Evolutionary conservation across 2,888 invertebrate species (phyloP).

Genomic region (Drosophila gaucha): DNA sequence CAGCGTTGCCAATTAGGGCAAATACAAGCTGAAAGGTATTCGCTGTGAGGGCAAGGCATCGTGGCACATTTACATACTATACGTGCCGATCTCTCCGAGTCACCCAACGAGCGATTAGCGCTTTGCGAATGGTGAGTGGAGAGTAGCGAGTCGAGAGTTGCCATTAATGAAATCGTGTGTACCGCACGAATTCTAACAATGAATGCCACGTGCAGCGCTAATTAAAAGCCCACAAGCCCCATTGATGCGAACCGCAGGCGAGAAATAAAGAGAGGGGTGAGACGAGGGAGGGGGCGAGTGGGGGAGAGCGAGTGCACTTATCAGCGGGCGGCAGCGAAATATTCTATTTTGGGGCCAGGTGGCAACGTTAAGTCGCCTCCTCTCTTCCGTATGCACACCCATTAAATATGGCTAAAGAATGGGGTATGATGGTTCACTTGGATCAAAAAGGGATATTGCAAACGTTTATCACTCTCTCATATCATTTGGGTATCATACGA

Average conservation of each 20-base stretch:
- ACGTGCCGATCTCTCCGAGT: conserved; percentile 17
- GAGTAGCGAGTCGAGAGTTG: conserved; percentile 3
- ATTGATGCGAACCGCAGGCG: conserved; percentile 16
- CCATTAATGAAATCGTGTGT: conserved; percentile 23
- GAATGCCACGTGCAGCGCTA: conserved; percentile 51
- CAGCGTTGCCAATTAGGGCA: not conserved
- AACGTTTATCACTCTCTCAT: too few relatives aligned
- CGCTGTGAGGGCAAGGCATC: not conserved
- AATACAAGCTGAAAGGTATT: not conserved
- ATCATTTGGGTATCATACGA: too few relatives aligned
- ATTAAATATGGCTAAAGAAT: not conserved
- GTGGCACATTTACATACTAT: conserved; percentile 11
- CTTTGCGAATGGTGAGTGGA: not conserved
- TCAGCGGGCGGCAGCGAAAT: conserved; percentile 20
- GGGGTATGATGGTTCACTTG: not conserved
- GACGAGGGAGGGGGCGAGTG: too few relatives aligned
- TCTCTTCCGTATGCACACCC: conserved; percentile 9
- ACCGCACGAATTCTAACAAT: conserved; percentile 33
- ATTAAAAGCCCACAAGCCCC: conserved; percentile 40
- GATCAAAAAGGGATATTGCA: too few relatives aligned
- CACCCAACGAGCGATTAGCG: not conserved
- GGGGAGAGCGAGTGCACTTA: conserved; percentile 23
- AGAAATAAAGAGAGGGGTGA: not conserved
- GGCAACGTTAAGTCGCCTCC: conserved; percentile 27
- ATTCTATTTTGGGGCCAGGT: conserved; percentile 36